Evolutionary conservation across 2,113 vertebrate genomes (phyloP), one percentile per base, ranked within the genome.

Genomic region (Ictalurus punctatus): DNA sequence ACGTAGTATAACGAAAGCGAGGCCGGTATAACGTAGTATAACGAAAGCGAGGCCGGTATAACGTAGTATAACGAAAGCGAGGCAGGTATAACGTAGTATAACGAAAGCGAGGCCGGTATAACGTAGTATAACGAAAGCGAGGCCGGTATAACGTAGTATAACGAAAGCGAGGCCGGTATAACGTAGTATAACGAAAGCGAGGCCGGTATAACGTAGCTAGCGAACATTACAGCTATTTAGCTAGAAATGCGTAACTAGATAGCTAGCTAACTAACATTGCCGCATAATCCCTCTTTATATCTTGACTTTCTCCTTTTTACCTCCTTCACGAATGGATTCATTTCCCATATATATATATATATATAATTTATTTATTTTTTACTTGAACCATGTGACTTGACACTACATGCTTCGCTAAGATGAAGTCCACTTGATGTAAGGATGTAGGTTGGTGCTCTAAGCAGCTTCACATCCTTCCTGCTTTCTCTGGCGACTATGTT

Each of bases 401-500:
- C 92, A 37, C 52, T 90, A 79, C 83, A 90, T 63, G 78, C 84
- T 89, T 90, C 80, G 88, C 86, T 92, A 89, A 90, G 85, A 86
- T 88, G 79, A 87, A 86, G 79, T 76, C 80, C 88, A 69, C 88
- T 90, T 93, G 86, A 3, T 44, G 63, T 91, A 83, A 54, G 59
- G 87, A 61, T 6, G 48, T 48, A 48, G 48, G 69, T 81, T 86
- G 54, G 52, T 73, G 63, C 37, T 86, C 52, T 4, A 40, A 23
- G 44, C 30, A 86, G 82, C 71, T 94, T 92, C 91, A 93, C 92
- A 94, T 94, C 92, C 93, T 95, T 95, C 95, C 94, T 95, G 94
- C 94, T 93, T 94, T 92, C 91, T 91, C 87, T 91, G 91, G 91
- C 91, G 89, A 89, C 91, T 94, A 92, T 94, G 92, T 95, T 94